phyloP scores from a whole-genome alignment of 2,888 invertebrate genomes.

The Rhamnusium bicolor region DNA sequence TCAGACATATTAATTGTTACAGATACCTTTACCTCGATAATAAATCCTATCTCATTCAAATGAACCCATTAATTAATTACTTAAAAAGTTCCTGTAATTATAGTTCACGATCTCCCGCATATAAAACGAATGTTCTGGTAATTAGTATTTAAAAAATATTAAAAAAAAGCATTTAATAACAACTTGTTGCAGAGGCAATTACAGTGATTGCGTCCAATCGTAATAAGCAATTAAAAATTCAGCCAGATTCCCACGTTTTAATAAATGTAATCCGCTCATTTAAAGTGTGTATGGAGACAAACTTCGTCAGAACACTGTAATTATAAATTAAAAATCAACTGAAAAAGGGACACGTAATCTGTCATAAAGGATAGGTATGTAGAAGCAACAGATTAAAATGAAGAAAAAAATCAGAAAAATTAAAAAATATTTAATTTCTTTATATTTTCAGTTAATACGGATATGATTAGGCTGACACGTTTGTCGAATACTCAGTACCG shows the following conservation, averaged over 20 bases:
- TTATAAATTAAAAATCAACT: neutral
- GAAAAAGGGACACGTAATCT: neutral
- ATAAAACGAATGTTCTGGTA: conserved; percentile 38
- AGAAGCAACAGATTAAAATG: neutral
- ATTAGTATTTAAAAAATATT: conserved; percentile 43
- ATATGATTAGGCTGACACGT: no score
- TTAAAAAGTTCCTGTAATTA: conserved; percentile 45
- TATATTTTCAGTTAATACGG: no score
- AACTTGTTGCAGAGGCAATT: conserved; percentile 42
- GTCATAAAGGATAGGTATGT: neutral
- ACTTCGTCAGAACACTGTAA: neutral
- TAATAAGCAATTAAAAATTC: conserved; percentile 46
- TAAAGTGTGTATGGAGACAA: neutral
- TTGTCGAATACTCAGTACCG: no score
- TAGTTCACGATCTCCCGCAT: conserved; percentile 29
- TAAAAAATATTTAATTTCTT: no score
- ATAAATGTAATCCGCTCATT: conserved; percentile 13
- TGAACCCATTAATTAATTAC: conserved; percentile 46
- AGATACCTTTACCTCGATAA: conserved; percentile 21
- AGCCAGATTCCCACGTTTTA: conserved; percentile 44
- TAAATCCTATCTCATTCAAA: conserved; percentile 46
- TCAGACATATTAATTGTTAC: conserved; percentile 36
- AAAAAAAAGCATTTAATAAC: conserved; percentile 49
- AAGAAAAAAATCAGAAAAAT: no score
- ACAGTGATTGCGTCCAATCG: conserved; percentile 37